A percentile compares a stretch with the other conserved stretches of the same genome.
Evolutionary conservation across 2,888 invertebrate genomes (phyloP).

Genomic region (Patella depressa): DNA sequence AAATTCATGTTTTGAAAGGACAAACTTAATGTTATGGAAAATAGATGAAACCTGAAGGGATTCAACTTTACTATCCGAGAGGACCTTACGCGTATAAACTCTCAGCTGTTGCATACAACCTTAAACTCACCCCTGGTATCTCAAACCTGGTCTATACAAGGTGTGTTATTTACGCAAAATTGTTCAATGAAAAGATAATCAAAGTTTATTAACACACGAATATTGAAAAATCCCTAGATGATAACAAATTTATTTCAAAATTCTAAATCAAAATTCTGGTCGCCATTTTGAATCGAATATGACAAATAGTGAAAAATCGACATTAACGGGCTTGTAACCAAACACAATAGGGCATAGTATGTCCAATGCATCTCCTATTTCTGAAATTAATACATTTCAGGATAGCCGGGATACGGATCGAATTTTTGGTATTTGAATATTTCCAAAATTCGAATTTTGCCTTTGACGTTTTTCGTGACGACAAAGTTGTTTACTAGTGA

Average conservation of each 20-base stretch:
- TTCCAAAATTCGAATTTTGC: too few relatives aligned
- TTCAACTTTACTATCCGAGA: not conserved
- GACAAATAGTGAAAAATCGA: too few relatives aligned
- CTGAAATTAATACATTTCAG: too few relatives aligned
- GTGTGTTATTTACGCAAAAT: not conserved
- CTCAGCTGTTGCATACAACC: not conserved
- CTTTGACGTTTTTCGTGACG: too few relatives aligned
- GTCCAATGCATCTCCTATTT: too few relatives aligned
- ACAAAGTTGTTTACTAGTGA: too few relatives aligned
- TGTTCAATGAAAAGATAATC: not conserved
- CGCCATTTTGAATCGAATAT: too few relatives aligned
- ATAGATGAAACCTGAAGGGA: not conserved
- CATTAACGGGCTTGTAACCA: too few relatives aligned
- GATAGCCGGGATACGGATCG: too few relatives aligned
- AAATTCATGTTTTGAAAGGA: not conserved
- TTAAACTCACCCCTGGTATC: not conserved
- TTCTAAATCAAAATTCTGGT: too few relatives aligned
- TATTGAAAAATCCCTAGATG: not conserved
- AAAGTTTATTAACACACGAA: not conserved
- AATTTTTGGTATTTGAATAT: too few relatives aligned
- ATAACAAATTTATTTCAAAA: not conserved
- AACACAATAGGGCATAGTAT: too few relatives aligned
- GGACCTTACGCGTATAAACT: not conserved
- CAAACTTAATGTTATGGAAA: not conserved
- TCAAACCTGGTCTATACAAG: not conserved